These are phyloP conservation scores for Rotaria macrura DNA, from an alignment of 2,888 invertebrate species.

Conservation along the genomic window DNA sequence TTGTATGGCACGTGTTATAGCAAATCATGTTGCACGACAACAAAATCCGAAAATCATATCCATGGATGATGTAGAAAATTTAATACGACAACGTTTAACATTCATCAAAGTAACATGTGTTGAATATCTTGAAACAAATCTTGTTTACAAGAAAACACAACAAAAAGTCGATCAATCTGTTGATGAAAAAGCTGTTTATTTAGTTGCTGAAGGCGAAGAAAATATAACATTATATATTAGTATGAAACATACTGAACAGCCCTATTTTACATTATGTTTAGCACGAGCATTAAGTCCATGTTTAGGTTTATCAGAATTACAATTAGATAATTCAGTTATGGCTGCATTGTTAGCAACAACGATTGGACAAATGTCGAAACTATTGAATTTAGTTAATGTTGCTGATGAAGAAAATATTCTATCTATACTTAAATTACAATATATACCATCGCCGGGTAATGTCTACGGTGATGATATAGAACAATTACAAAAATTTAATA, in stretches of 20 bases:
- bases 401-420: conserved; percentile 33
- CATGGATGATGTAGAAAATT: conserved; percentile 33
- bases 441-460: conserved; percentile 31
- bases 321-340: conserved; percentile 28
- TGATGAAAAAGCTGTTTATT: conserved; percentile 33
- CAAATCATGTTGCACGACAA: conserved; percentile 30
- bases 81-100: conserved; percentile 30
- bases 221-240: conserved; percentile 29
- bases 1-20: conserved; percentile 32
- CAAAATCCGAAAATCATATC: conserved; percentile 25
- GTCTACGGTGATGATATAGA: conserved; percentile 33
- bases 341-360: conserved; percentile 29
- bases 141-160: conserved; percentile 22
- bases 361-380: conserved; percentile 26
- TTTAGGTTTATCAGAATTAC: conserved; percentile 22
- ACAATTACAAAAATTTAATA: conserved; percentile 20
- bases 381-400: conserved; percentile 32
- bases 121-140: conserved; percentile 33
- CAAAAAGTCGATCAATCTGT: conserved; percentile 34
- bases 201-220: conserved; percentile 27
- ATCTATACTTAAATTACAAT: conserved; percentile 32
- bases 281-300: conserved; percentile 27
- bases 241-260: conserved; percentile 33
- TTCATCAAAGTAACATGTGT: conserved; percentile 31
- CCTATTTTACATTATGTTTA: conserved; percentile 33